phyloP scores from a whole-genome alignment of 2,888 invertebrate genomes.

The Neoscelio sp. region DNA sequence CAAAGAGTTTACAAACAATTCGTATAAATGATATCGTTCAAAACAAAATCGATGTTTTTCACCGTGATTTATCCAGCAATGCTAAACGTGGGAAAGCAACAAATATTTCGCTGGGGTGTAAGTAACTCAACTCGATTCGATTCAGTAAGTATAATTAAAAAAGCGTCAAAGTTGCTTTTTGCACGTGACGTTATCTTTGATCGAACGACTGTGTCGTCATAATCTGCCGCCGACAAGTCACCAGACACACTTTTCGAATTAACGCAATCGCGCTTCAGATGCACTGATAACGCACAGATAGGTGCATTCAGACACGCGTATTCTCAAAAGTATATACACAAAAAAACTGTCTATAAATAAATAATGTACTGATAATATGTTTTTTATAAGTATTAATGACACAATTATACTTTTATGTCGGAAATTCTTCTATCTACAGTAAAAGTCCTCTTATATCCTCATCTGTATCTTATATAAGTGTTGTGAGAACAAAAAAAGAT shows the following conservation, averaged over 20 bases:
- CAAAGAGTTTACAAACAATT: neutral
- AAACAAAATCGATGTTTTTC: conserved; percentile 8
- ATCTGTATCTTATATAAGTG: too few relatives aligned
- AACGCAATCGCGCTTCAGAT: conserved; percentile 49
- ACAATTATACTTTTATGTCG: too few relatives aligned
- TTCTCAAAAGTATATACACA: too few relatives aligned
- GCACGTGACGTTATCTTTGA: conserved; percentile 42
- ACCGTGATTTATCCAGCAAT: conserved; percentile 18
- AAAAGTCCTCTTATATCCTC: too few relatives aligned
- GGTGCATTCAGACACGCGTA: conserved; percentile 19
- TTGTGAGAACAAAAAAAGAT: too few relatives aligned
- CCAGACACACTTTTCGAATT: conserved; percentile 56
- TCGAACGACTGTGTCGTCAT: conserved; percentile 4
- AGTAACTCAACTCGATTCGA: conserved; percentile 44
- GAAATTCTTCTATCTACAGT: too few relatives aligned
- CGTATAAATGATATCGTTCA: too few relatives aligned
- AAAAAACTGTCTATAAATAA: too few relatives aligned
- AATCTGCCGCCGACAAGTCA: conserved; percentile 47
- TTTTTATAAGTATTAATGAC: too few relatives aligned
- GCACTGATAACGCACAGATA: conserved; percentile 42
- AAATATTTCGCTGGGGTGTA: conserved; percentile 35
- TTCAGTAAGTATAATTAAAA: conserved; percentile 46
- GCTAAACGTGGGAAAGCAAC: conserved; percentile 60
- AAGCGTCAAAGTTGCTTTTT: conserved; percentile 58
- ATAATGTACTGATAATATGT: too few relatives aligned